A percentile compares a stretch with the other conserved stretches of the same genome.
These are phyloP conservation scores for Hyperoplus immaculatus DNA, from an alignment of 2,797 vertebrate species.

Conservation along the genomic window DNA sequence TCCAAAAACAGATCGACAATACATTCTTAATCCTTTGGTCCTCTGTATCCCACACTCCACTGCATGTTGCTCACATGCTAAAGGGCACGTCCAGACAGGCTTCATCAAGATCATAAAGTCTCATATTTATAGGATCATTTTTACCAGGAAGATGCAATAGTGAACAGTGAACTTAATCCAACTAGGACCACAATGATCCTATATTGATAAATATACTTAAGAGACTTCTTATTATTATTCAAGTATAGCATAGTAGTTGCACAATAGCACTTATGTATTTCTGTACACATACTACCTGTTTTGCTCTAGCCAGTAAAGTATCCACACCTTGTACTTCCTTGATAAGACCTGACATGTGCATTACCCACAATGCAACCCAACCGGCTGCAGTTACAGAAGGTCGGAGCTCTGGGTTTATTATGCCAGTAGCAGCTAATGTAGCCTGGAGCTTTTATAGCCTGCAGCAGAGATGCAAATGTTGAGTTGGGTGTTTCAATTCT, in stretches of 20 bases:
- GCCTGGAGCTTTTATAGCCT: background rate
- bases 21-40: too few relatives aligned
- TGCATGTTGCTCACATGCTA: background rate
- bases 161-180: background rate
- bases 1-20: background rate
- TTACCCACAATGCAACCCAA: conserved; percentile 7
- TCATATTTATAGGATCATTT: background rate
- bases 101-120: background rate
- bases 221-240: too few relatives aligned
- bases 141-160: background rate
- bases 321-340: background rate
- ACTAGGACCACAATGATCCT: background rate
- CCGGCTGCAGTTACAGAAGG: too few relatives aligned
- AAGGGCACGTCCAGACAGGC: background rate
- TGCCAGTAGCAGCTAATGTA: background rate
- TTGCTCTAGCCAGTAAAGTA: background rate
- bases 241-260: too few relatives aligned
- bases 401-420: too few relatives aligned
- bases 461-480: background rate
- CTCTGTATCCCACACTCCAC: background rate
- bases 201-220: background rate
- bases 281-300: background rate
- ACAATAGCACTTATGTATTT: too few relatives aligned
- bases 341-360: background rate
- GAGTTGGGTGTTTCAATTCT: too few relatives aligned